These are phyloP conservation scores for Dasypogon diadema DNA, from an alignment of 2,888 invertebrate genomes.

Conservation along the genomic window DNA sequence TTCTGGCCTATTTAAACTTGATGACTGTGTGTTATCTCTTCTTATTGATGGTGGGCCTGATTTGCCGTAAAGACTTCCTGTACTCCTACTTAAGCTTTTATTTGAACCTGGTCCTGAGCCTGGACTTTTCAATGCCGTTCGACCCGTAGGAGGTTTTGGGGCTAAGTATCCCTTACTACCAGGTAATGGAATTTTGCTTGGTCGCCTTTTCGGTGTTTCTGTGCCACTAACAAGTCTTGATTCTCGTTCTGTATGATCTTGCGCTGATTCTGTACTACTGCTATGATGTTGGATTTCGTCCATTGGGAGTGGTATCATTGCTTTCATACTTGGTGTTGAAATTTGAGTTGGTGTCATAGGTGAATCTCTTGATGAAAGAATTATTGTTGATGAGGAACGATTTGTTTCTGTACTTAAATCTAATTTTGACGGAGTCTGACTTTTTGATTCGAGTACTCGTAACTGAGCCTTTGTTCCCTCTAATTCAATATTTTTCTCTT, in stretches of 20 bases:
- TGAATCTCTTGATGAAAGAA: constrained; percentile 64
- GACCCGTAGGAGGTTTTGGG: constrained; percentile 73
- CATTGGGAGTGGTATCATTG: constrained; percentile 72
- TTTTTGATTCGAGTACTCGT: constrained; percentile 76
- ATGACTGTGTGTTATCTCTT: constrained; percentile 49
- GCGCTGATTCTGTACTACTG: constrained; percentile 76
- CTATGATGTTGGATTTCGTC: constrained; percentile 71
- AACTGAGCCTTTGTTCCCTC: constrained; percentile 85
- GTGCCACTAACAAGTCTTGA: constrained; percentile 43
- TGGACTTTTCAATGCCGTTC: constrained; percentile 56
- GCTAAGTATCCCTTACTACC: constrained; percentile 73
- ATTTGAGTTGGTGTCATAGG: constrained; percentile 64
- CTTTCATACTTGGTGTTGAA: constrained; percentile 73
- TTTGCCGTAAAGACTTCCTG: constrained; percentile 65
- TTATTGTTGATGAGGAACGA: constrained; percentile 67
- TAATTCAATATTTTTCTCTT: constrained; percentile 84
- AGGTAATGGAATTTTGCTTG: constrained; percentile 80
- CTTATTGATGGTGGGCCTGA: constrained; percentile 58
- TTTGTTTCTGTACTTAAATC: constrained; percentile 58
- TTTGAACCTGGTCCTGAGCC: constrained; percentile 61
- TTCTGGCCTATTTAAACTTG: constrained; percentile 70
- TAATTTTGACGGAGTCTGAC: constrained; percentile 61
- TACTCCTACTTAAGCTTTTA: constrained; percentile 67
- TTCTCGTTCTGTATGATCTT: constrained; percentile 71
- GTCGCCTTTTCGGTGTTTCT: constrained; percentile 68